Evolutionary conservation across 2,113 vertebrate species (phyloP).

Genomic region (Corythornis madagascariensis): DNA sequence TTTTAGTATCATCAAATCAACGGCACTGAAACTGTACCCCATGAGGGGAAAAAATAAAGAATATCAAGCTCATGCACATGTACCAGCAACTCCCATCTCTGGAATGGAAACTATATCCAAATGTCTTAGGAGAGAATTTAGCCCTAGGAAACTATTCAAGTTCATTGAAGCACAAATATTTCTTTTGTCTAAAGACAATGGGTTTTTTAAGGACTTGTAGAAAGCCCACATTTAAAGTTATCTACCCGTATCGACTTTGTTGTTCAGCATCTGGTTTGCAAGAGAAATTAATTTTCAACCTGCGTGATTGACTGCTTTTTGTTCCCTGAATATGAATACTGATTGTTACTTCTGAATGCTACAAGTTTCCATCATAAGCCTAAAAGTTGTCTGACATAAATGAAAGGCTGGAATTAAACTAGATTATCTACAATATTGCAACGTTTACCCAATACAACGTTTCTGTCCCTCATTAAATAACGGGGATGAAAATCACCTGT

Average conservation of each 20-base stretch:
- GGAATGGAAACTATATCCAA: neutral
- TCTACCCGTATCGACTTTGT: neutral
- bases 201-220: neutral
- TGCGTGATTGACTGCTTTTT: neutral
- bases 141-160: slow-evolving; percentile 15
- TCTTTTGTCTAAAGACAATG: slow-evolving; percentile 7
- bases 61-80: neutral
- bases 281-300: neutral
- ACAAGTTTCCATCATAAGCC: neutral
- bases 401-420: neutral
- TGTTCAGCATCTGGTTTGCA: neutral
- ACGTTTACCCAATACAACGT: neutral
- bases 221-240: neutral
- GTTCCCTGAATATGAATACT: neutral
- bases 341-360: neutral
- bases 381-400: neutral
- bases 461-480: neutral
- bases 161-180: slow-evolving; percentile 12
- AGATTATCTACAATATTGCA: neutral
- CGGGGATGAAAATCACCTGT: neutral
- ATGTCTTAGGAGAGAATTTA: neutral
- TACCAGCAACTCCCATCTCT: neutral
- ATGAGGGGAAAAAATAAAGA: neutral
- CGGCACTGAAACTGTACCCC: neutral
- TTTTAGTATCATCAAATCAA: neutral